Base-by-base conservation (phyloP, 2,113 vertebrate species). In the Malurus alboscapulatus region DNA sequence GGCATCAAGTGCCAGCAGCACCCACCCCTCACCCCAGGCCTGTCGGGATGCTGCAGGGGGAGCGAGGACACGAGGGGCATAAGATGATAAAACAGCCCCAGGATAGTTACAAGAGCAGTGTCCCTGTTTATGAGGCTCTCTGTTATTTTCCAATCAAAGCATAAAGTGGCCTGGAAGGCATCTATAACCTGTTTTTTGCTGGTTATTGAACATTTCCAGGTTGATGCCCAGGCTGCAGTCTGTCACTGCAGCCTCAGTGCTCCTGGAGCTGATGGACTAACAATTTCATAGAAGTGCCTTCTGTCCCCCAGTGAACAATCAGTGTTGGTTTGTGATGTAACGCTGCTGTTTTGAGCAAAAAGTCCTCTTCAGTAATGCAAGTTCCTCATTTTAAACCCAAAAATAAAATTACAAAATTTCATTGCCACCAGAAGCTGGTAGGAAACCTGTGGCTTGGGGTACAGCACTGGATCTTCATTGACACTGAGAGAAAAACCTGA, bases 51-150 rank as follows among this genome's bases (percentile, higher is more conserved):
- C 75, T n/a, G 59, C 53, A 10, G 63, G 69, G 19, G 29, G 63
- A 59, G n/a, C 2, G 50, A 76, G 79, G 14, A 4, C 6, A 12
- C 0, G 0, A n/a, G 8, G 51, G 63, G 77, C 19, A n/a, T 36
- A 6, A 54, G 25, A 34, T 29, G 54, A 79, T 48, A 32, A 91
- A 80, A 72, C 53, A 47, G 12, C 29, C 45, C 58, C 19, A 55
- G 48, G 27, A n/a, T 2, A 59, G n/a, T 42, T 79, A 65, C 42
- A 29, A 45, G 81, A 77, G 32, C 65, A 48, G 21, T 17, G 34
- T n/a, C 62, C 18, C 4, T 12, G 48, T 48, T 50, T 20, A 12
- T 9, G 32, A 45, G 29, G 8, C 65, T 84, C 79, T 53, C 68
- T 57, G 45, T 45, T 38, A 8, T 74, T 78, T 91, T 40, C 63